phyloP scores from a whole-genome alignment of 2,113 vertebrate species.

The Bos taurus region DNA sequence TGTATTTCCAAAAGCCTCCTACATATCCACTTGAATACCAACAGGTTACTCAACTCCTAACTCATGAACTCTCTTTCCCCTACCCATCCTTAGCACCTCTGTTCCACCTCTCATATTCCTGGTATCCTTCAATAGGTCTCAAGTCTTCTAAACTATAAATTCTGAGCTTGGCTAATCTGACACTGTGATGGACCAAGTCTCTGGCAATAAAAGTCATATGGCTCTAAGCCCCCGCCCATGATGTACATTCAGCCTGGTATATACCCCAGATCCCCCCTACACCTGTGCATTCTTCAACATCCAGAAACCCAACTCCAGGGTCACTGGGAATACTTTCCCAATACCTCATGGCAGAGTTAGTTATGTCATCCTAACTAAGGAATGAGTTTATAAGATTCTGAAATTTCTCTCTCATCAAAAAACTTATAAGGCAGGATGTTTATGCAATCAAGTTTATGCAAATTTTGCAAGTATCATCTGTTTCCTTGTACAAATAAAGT shows the following conservation, averaged over 20 bases:
- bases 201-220: background rate
- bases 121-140: too few species aligned
- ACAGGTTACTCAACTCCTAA: background rate
- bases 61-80: background rate
- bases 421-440: background rate
- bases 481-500: background rate
- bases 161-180: background rate
- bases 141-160: background rate
- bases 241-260: too few species aligned
- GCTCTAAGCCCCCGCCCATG: background rate
- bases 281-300: background rate
- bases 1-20: background rate
- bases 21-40: background rate
- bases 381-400: background rate
- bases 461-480: background rate
- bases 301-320: background rate
- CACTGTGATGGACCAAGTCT: background rate
- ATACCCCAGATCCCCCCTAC: rapidly evolving
- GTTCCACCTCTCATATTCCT: background rate
- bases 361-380: background rate
- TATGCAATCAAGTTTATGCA: background rate
- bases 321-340: background rate
- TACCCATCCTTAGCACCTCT: background rate
- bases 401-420: background rate
- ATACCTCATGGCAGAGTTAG: background rate